These are phyloP conservation scores for Felis catus DNA, from an alignment of 2,113 vertebrate genomes.

Conservation along the genomic window F.catus_Fca126_mat1.0 CM031422.1:15925501-15926000, in stretches of 20 bases:
- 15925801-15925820: rapidly evolving
- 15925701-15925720: background rate
- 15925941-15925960: background rate
- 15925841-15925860: background rate
- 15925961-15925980: background rate
- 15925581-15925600: background rate
- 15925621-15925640: background rate
- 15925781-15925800: rapidly evolving
- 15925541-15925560: background rate
- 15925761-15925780: background rate
- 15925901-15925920: background rate
- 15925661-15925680: background rate
- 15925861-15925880: background rate
- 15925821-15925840: background rate
- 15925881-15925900: background rate
- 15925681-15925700: background rate
- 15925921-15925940: background rate
- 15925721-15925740: rapidly evolving
- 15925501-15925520: background rate
- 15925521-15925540: background rate
- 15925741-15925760: rapidly evolving
- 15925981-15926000: background rate
- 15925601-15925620: background rate
- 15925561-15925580: background rate
- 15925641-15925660: background rate